Base-by-base conservation (phyloP, 2,888 invertebrate species). In the Congeria kusceri region DNA sequence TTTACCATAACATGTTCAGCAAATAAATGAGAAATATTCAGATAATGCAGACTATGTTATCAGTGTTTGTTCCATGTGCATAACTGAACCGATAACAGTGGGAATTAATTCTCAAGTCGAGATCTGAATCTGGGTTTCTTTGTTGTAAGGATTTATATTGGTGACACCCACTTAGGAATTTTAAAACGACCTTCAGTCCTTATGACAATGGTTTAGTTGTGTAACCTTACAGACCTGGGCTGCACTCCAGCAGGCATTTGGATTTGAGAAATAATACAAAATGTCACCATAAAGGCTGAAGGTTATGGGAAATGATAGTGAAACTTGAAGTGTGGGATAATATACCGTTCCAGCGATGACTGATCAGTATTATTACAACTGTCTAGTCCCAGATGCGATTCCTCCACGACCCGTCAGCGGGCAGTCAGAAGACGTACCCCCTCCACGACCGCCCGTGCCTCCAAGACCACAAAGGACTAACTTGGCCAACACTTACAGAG, bases 301-400 rank as follows among this genome's bases (percentile, higher is more conserved):
- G 18, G 46, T 59, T 47, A 64, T 49, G 66, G 46, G 29, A 53
- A 29, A 28, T 47, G 20, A 59, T 23, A 13, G 29, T 20, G 66
- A 39, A 39, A 44, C 29, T 32, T 49, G 3, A 25, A 46, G 28
- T 47, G 46, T 61, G n/a, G 23, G n/a, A 18, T 28, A 63, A 63
- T 39, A 39, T 1, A 39, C 4, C 39, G 15, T 7, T 39, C 39
- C 39, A 39, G 39, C 15, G 65, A 79, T 79, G 79, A 70, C 79
- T 13, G 79, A 79, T 27, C 49, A 62, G 58, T 79, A 44, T 69
- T 78, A 78, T 61, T 79, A 79, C 27, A 79, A 79, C 67, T 79
- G 79, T 44, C 66, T 79, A 56, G 79, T 79, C 27, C 79, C 79
- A 11, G 57, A 71, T 49, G 79, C 79, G 11, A 18, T 70, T 28